phyloP scores from a whole-genome alignment of 2,797 vertebrate species.

The Chelmon rostratus region DNA sequence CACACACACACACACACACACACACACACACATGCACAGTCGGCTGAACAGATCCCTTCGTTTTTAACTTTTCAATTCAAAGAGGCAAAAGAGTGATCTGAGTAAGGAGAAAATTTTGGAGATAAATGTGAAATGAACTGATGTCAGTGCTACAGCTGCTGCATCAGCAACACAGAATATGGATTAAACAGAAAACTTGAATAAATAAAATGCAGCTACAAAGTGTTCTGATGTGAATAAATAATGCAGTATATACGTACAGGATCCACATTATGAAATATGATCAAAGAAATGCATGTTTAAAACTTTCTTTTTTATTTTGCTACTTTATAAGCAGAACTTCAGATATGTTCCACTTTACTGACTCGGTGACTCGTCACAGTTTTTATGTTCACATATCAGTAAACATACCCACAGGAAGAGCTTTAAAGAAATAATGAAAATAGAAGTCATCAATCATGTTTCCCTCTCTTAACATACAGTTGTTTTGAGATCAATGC shows the following conservation, averaged over 20 bases:
- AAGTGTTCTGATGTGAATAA: slow-evolving; percentile 13
- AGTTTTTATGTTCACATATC: background rate
- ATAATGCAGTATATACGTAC: slow-evolving; percentile 10
- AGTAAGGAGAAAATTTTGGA: slow-evolving; percentile 11
- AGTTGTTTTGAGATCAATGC: background rate
- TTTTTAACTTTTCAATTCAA: slow-evolving; percentile 25
- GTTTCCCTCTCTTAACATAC: background rate
- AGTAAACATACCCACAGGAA: background rate
- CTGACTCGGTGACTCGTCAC: background rate
- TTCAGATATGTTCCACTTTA: background rate
- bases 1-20: too few relatives aligned
- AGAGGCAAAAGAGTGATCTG: slow-evolving; percentile 13
- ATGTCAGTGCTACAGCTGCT: background rate
- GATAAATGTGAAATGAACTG: slow-evolving; percentile 15
- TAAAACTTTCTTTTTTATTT: background rate
- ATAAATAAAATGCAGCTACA: slow-evolving; percentile 2
- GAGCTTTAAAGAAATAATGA: background rate
- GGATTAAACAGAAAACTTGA: slow-evolving; percentile 13
- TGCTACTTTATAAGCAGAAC: background rate
- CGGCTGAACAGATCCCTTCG: background rate
- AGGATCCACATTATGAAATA: background rate
- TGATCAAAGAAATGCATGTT: background rate
- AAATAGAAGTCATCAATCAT: background rate
- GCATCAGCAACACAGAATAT: slow-evolving; percentile 18
- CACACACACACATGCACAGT: too few relatives aligned